Evolutionary conservation across 2,797 vertebrate species (phyloP).

Genomic region (Echiichthys vipera): DNA sequence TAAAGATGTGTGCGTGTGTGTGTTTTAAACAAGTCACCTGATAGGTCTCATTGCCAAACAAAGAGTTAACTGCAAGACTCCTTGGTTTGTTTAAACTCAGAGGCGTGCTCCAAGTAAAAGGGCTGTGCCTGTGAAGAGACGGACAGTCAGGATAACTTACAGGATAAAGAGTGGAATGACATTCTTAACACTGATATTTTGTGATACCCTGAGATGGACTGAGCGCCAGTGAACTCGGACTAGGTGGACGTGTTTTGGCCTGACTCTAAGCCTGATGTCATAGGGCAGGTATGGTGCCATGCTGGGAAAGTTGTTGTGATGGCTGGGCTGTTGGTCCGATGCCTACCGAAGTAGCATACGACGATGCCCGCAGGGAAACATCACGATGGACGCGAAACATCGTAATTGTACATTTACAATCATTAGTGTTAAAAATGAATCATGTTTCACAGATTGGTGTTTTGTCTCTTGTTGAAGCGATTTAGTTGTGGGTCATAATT

Average conservation of each 20-base stretch:
- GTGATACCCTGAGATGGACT: background rate
- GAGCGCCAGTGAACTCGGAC: slow-evolving; percentile 24
- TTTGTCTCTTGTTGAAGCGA: too few species aligned
- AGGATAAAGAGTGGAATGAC: background rate
- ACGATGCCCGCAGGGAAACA: too few species aligned
- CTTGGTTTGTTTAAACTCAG: slow-evolving; percentile 57
- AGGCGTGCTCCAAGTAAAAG: slow-evolving; percentile 32
- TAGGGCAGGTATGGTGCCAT: slow-evolving; percentile 65
- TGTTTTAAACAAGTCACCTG: slow-evolving; percentile 55
- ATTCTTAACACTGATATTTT: background rate
- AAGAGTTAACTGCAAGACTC: slow-evolving; percentile 36
- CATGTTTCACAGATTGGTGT: too few species aligned
- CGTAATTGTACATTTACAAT: too few species aligned
- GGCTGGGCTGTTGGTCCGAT: too few species aligned
- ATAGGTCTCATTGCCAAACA: slow-evolving; percentile 56
- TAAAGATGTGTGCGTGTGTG: background rate
- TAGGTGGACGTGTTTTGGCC: slow-evolving; percentile 34
- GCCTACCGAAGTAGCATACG: too few species aligned
- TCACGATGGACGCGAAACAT: too few species aligned
- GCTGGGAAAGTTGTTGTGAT: too few species aligned
- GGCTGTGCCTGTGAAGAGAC: slow-evolving; percentile 23
- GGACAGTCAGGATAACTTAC: background rate
- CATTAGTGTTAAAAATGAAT: too few species aligned
- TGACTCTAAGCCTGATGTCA: slow-evolving; percentile 56
- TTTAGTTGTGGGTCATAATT: too few species aligned